Evolutionary conservation across 1,140 invertebrate genomes (phyloP).

Genomic region (Triops cancriformis): DNA sequence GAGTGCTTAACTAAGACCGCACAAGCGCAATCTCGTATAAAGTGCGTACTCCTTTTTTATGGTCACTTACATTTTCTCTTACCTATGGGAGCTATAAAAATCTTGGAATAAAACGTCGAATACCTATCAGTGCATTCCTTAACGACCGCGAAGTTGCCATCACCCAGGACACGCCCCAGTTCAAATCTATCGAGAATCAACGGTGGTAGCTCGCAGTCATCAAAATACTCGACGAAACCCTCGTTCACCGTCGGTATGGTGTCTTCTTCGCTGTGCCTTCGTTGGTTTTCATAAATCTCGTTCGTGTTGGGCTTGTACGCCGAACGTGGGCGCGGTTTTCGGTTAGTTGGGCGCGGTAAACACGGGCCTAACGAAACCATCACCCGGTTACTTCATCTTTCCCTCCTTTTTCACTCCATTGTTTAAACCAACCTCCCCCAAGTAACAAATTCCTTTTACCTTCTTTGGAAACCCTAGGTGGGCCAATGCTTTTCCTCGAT

Average conservation of each 20-base stretch:
- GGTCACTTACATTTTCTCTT: no score
- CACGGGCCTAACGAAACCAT: not conserved
- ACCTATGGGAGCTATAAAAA: no score
- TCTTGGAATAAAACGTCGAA: no score
- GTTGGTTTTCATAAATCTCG: not conserved
- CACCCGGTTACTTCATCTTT: not conserved
- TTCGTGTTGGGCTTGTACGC: not conserved
- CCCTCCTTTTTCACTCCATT: not conserved
- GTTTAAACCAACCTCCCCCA: not conserved
- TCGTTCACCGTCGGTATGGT: not conserved
- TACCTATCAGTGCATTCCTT: slow-evolving; percentile 66
- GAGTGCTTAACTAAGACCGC: no score
- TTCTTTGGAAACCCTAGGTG: not conserved
- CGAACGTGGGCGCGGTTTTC: not conserved
- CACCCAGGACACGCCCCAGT: slow-evolving; percentile 59
- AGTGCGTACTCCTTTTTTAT: no score
- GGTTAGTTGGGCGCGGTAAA: not conserved
- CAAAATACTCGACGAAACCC: not conserved
- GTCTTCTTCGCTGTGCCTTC: not conserved
- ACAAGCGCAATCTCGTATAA: no score
- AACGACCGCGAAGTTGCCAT: slow-evolving; percentile 92
- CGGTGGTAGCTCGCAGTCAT: not conserved
- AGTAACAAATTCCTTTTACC: not conserved
- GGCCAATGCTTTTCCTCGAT: not conserved
- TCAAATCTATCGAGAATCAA: slow-evolving; percentile 36